Evolutionary conservation across 2,888 invertebrate genomes (phyloP), one percentile per base, ranked within the genome.

Genomic region (Dryococelus australis): DNA sequence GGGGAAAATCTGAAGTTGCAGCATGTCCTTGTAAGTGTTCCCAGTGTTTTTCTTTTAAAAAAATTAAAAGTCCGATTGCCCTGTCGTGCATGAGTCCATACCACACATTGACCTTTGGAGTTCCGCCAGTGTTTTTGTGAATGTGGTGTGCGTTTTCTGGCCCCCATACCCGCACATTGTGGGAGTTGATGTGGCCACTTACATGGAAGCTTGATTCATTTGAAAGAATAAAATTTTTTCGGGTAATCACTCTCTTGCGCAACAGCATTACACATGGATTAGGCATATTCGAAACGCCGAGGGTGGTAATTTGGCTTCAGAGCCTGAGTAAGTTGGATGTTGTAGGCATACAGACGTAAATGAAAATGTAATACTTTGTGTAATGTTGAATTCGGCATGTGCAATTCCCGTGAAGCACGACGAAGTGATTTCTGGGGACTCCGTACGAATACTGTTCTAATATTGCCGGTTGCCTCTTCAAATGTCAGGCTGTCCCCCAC

Each of bases 311-410:
- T 35, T 83, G 87, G 87, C 80, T 87, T 2, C 65, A 87, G 84
- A 47, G 24, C 87, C 84, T 87, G 87, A 78, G 83, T 81, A 87
- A 87, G 12, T 84, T 87, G 87, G 27, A 87, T 26, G 51, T 87
- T 87, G 87, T 87, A 87, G 26, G 87, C 16, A 35, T 87, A 83
- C 47, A 87, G 84, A 13, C 24, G 51, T 28, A 87, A 43, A 20
- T 16, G 51, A 53, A 87, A 87, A 80, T 87, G 87, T 26, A 87
- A 43, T 27, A 87, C 87, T 51, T 87, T 87, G 47, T 83, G 84
- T 47, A 87, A 35, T 43, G 87, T 87, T 26, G 35, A 28, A 83
- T 65, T 47, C 26, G 83, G 87, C 13, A 87, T 83, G 16, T n/a
- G 26, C 51, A 87, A 65, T 87, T 87, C 47, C 16, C 79, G 80